phyloP scores from a whole-genome alignment of 2,113 vertebrate genomes.

The Nibea albiflora region DNA sequence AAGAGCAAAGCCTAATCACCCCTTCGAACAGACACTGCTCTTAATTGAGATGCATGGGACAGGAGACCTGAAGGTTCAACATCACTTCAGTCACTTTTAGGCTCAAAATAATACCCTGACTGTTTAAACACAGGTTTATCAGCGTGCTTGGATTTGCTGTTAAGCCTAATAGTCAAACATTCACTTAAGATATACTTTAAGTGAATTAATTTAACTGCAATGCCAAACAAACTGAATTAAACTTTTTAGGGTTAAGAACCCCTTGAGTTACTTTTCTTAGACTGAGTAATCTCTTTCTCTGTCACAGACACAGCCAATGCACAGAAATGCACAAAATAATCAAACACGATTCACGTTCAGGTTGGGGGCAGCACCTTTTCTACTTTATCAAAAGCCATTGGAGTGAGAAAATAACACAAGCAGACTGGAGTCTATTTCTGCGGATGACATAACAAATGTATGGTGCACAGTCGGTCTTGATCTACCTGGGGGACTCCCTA shows the following conservation, averaged over 20 bases:
- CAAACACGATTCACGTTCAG: not conserved
- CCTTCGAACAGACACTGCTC: conserved; percentile 34
- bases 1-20: conserved; percentile 45
- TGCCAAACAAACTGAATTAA: conserved; percentile 27
- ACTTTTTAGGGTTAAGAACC: conserved; percentile 22
- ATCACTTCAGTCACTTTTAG: conserved; percentile 40
- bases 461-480: not conserved
- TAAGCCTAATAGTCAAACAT: conserved; percentile 15
- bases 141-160: not conserved
- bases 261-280: not conserved
- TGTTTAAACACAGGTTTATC: conserved; percentile 27
- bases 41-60: conserved; percentile 50
- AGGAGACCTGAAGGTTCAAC: conserved; percentile 17
- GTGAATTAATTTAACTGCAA: conserved; percentile 16
- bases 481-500: not conserved
- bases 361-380: not conserved
- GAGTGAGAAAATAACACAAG: not conserved
- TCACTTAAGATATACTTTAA: conserved; percentile 24
- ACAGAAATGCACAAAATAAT: not conserved
- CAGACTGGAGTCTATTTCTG: not conserved
- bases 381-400: not conserved
- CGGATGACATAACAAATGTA: not conserved
- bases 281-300: not conserved
- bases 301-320: not conserved
- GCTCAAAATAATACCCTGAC: conserved; percentile 10